Evolutionary conservation across 2,113 vertebrate genomes (phyloP).

Genomic region (Myanophis thanlyinensis): DNA sequence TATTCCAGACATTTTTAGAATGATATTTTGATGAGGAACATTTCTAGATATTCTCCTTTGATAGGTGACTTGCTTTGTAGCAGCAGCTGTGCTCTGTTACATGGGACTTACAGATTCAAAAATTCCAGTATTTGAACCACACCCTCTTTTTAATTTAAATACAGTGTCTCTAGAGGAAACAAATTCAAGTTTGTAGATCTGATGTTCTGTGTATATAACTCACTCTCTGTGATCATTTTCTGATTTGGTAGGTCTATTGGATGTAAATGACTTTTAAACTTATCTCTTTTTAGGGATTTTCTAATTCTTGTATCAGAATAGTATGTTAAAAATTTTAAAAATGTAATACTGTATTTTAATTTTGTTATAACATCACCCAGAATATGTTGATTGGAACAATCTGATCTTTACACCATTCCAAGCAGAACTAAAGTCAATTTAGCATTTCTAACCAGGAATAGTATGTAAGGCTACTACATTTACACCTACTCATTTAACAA

Average conservation of each 20-base stretch:
- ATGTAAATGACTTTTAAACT: background rate
- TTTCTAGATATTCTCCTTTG: background rate
- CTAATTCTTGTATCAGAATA: background rate
- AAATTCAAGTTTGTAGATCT: background rate
- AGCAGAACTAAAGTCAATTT: constrained; percentile 61
- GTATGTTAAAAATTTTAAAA: constrained; percentile 21
- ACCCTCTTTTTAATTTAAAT: constrained; percentile 7
- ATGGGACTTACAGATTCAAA: constrained; percentile 1
- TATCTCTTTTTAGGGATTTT: constrained; percentile 9
- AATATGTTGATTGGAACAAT: constrained; percentile 13
- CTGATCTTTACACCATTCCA: constrained; percentile 37
- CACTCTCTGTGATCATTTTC: background rate
- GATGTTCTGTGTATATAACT: background rate
- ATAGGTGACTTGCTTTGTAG: background rate
- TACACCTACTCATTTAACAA: background rate
- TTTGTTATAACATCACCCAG: background rate
- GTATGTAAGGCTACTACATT: background rate
- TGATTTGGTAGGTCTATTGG: background rate
- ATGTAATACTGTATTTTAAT: constrained; percentile 1
- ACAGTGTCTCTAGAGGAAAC: background rate
- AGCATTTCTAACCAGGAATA: background rate
- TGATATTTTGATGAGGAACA: background rate
- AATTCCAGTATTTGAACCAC: background rate
- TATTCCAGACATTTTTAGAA: background rate
- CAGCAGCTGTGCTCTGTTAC: constrained; percentile 1